Evolutionary conservation across 2,797 vertebrate genomes (phyloP).

Genomic region (Falco peregrinus): DNA sequence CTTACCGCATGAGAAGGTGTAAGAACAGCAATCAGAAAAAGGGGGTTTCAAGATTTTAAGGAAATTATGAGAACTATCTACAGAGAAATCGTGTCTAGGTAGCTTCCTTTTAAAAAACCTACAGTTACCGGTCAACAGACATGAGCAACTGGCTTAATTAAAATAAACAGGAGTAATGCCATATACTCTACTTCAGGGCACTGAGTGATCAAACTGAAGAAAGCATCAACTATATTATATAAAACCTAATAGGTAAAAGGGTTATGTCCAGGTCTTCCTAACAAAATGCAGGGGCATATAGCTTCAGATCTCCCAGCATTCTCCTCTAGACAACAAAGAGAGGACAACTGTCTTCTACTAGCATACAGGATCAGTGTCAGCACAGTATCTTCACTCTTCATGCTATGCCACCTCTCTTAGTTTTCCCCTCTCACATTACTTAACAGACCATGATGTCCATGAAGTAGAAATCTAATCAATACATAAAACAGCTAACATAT

Average conservation of each 20-base stretch:
- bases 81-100: neutral
- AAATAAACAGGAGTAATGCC: neutral
- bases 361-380: neutral
- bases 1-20: neutral
- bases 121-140: neutral
- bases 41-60: fast-evolving
- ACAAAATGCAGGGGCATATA: neutral
- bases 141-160: neutral
- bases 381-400: neutral
- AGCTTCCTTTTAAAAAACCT: neutral
- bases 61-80: neutral
- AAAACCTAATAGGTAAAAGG: neutral
- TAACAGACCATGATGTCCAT: neutral
- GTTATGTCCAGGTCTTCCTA: neutral
- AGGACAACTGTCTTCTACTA: neutral
- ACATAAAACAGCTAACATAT: neutral
- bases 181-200: neutral
- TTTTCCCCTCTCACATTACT: neutral
- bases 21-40: neutral
- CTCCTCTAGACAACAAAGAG: neutral
- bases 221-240: neutral
- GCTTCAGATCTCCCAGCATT: neutral
- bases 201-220: neutral
- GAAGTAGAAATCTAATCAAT: neutral
- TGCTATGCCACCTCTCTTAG: neutral